Conservation (phyloP, 2,113 vertebrate genomes). For the Formicarius rufipectus region DNA sequence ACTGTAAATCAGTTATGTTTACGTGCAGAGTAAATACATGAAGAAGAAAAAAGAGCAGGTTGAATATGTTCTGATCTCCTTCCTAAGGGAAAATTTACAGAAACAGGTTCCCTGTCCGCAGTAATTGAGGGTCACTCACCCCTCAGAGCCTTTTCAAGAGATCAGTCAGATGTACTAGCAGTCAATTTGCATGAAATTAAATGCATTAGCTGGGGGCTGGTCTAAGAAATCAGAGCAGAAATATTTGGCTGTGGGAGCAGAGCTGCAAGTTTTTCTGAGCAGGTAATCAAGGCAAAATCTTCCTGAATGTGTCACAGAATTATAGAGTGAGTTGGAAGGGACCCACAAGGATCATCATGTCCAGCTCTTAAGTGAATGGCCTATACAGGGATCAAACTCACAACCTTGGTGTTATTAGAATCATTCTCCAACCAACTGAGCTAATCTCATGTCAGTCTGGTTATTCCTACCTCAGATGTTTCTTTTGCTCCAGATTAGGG, state of each 20-base stretch:
- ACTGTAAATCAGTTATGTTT: not conserved
- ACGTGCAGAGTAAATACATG: not conserved
- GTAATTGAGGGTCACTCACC: not conserved
- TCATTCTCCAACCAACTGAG: not conserved
- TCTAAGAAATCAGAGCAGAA: not conserved
- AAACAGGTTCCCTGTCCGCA: not conserved
- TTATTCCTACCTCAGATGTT: rapidly evolving
- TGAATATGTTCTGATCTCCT: not conserved
- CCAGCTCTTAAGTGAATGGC: not conserved
- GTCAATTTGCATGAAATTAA: not conserved
- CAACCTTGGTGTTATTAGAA: not conserved
- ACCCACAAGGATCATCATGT: not conserved
- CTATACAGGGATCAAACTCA: not conserved
- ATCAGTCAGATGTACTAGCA: not conserved
- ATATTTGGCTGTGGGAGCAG: not conserved
- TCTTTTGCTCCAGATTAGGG: not conserved
- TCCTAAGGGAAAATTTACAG: not conserved
- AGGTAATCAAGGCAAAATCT: not conserved
- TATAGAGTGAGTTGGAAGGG: not conserved
- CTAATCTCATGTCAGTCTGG: not conserved
- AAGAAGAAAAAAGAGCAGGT: not conserved
- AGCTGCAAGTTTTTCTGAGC: not conserved
- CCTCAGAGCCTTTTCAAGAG: not conserved
- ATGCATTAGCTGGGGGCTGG: not conserved
- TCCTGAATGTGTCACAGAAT: not conserved